phyloP scores from a whole-genome alignment of 2,888 invertebrate genomes.

The Hemithea aestivaria region DNA sequence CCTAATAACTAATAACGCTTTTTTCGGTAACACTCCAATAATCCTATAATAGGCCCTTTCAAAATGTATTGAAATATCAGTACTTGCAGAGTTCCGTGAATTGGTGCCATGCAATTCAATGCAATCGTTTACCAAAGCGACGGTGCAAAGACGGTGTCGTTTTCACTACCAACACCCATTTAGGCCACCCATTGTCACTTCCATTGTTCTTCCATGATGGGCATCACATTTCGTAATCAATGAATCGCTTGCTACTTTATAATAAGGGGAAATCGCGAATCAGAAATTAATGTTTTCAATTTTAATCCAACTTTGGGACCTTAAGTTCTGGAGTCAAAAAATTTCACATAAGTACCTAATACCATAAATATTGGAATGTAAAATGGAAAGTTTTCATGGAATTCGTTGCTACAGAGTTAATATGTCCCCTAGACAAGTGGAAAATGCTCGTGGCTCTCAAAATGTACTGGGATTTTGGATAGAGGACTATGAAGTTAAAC shows the following conservation, averaged over 20 bases:
- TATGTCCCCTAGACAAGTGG: too few relatives aligned
- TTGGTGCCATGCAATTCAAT: slow-evolving; percentile 28
- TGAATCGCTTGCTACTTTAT: slow-evolving; percentile 23
- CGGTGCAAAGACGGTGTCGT: slow-evolving; percentile 45
- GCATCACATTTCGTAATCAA: slow-evolving; percentile 47
- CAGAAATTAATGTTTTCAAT: slow-evolving; percentile 12
- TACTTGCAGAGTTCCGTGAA: slow-evolving; percentile 43
- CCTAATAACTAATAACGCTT: not conserved
- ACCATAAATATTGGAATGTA: too few relatives aligned
- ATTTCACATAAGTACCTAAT: too few relatives aligned
- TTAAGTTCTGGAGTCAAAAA: not conserved
- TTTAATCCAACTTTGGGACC: slow-evolving; percentile 7
- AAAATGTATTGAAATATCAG: slow-evolving; percentile 31
- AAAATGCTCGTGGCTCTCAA: too few relatives aligned
- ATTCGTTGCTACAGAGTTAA: too few relatives aligned
- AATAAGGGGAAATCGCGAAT: slow-evolving; percentile 13
- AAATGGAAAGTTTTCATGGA: too few relatives aligned
- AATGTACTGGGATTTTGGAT: too few relatives aligned
- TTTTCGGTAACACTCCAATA: not conserved
- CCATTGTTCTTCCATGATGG: slow-evolving; percentile 50
- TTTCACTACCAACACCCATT: slow-evolving; percentile 46
- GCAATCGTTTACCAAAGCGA: slow-evolving; percentile 32
- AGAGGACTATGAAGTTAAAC: too few relatives aligned
- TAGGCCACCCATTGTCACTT: slow-evolving; percentile 54
- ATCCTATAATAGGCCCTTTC: slow-evolving; percentile 22